phyloP scores from a whole-genome alignment of 2,888 invertebrate species.

The Thereva unica region DNA sequence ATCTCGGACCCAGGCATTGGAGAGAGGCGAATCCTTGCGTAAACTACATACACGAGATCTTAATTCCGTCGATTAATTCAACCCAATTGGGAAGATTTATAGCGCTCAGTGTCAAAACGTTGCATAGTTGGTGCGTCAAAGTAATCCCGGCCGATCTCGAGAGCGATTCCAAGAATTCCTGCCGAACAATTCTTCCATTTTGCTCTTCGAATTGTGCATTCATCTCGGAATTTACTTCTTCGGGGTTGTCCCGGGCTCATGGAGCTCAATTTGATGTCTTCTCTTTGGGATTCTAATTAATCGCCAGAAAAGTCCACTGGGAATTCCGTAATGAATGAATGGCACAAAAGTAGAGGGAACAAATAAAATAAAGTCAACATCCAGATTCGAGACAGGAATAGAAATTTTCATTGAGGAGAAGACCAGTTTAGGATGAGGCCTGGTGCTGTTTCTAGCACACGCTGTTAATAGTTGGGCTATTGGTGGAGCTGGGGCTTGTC shows the following conservation, averaged over 20 bases:
- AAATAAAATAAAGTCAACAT: constrained; percentile 12
- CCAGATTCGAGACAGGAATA: constrained; percentile 9
- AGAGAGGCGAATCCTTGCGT: no score
- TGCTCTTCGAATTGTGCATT: constrained; percentile 24
- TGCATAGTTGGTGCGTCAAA: constrained; percentile 25
- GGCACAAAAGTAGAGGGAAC: neutral
- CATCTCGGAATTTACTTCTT: constrained; percentile 24
- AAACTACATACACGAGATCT: neutral
- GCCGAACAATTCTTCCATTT: constrained; percentile 17
- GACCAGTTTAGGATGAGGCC: constrained; percentile 3
- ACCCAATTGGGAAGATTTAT: constrained; percentile 27
- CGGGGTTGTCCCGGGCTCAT: neutral
- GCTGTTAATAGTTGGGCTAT: constrained; percentile 15
- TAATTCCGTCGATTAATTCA: constrained; percentile 29
- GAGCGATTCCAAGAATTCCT: constrained; percentile 26
- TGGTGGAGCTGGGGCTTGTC: neutral
- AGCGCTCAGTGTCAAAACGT: constrained; percentile 10
- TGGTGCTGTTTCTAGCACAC: neutral
- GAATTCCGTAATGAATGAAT: constrained; percentile 28
- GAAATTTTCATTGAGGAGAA: constrained; percentile 23
- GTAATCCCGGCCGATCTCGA: constrained; percentile 26
- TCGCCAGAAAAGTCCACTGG: constrained; percentile 22
- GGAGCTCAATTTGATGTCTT: constrained; percentile 16
- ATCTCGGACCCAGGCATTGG: no score
- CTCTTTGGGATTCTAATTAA: constrained; percentile 26